Percentiles rank a stretch among this genome's conserved stretches.
Evolutionary conservation across 2,797 vertebrate genomes (phyloP).

Genomic region (Sparus aurata): DNA sequence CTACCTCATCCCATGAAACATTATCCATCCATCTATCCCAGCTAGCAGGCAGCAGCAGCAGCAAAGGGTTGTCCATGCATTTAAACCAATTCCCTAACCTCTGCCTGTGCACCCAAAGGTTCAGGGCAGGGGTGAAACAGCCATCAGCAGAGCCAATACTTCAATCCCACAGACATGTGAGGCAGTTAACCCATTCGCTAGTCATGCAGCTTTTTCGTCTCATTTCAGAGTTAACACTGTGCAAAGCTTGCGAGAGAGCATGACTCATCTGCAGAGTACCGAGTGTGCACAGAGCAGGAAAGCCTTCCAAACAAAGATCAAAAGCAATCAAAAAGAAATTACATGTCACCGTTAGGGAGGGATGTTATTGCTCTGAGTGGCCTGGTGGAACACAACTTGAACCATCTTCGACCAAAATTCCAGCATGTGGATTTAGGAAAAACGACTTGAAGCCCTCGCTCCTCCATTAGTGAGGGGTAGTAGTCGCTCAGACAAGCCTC

Average conservation of each 20-base stretch:
- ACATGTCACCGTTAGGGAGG: constrained; percentile 55
- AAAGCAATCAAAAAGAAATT: constrained; percentile 67
- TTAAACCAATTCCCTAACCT: constrained; percentile 51
- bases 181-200: constrained; percentile 32
- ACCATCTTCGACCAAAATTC: constrained; percentile 43
- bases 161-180: constrained; percentile 6
- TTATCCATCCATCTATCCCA: constrained; percentile 71
- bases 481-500: constrained; percentile 14
- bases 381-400: constrained; percentile 40
- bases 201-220: constrained; percentile 44
- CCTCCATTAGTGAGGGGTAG: constrained; percentile 13
- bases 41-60: constrained; percentile 60
- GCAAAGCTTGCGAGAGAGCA: constrained; percentile 66
- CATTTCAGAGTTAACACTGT: constrained; percentile 49
- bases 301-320: constrained; percentile 67
- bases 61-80: constrained; percentile 46
- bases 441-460: constrained; percentile 32
- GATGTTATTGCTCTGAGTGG: constrained; percentile 55
- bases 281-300: constrained; percentile 60
- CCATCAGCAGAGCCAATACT: constrained; percentile 19
- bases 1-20: constrained; percentile 79
- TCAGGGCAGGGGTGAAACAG: constrained; percentile 33
- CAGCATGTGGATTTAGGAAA: constrained; percentile 50
- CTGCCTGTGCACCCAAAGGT: constrained; percentile 18
- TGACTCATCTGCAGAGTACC: constrained; percentile 67